Evolutionary conservation across 2,888 invertebrate genomes (phyloP).

Genomic region (Perithous albicinctus): DNA sequence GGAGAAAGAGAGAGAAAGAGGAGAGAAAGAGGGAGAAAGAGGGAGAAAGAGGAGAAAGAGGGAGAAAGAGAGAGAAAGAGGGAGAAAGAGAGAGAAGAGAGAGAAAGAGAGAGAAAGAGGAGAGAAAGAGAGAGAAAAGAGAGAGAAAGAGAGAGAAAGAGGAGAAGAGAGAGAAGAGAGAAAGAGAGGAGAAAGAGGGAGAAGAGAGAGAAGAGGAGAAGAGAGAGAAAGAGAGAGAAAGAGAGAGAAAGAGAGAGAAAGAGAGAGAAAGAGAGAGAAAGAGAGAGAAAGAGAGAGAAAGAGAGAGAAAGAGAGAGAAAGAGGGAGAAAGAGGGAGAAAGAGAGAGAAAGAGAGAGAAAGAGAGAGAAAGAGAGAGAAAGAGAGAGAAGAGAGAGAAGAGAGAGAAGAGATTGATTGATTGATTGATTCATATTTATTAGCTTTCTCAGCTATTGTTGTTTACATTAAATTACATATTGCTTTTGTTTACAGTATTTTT

Average conservation of each 20-base stretch:
- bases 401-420: too few species aligned
- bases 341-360: slow-evolving; percentile 47
- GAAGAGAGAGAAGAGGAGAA: too few species aligned
- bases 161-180: slow-evolving; percentile 30
- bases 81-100: slow-evolving; percentile 58
- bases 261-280: slow-evolving; percentile 47
- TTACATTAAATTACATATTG: too few species aligned
- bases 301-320: slow-evolving; percentile 47
- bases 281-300: slow-evolving; percentile 18
- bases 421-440: too few species aligned
- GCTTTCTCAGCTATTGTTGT: too few species aligned
- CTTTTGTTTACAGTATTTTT: too few species aligned
- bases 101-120: slow-evolving; percentile 9
- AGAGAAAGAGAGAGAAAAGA: slow-evolving; percentile 29
- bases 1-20: slow-evolving; percentile 55
- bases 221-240: slow-evolving; percentile 47
- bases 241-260: slow-evolving; percentile 63
- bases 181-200: too few species aligned
- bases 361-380: slow-evolving; percentile 18
- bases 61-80: slow-evolving; percentile 51
- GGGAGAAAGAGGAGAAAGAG: slow-evolving; percentile 19
- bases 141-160: slow-evolving; percentile 64
- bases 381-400: slow-evolving; percentile 51
- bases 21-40: slow-evolving; percentile 33
- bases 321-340: slow-evolving; percentile 63